Conservation (phyloP, 2,113 vertebrate species). For the Enhydra lutris region DNA sequence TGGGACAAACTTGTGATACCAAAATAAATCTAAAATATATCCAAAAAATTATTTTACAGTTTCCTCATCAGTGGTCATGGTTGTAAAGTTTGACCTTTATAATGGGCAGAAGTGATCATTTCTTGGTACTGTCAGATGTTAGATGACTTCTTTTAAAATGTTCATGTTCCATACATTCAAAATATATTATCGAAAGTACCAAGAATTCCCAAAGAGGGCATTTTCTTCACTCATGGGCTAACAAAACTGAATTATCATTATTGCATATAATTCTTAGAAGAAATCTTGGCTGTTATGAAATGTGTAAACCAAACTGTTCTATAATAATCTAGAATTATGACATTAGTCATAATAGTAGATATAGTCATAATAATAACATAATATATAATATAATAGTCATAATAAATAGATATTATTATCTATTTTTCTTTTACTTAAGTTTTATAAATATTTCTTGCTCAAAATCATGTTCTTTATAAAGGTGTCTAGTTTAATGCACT, state of each 20-base stretch:
- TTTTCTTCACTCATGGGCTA: background rate
- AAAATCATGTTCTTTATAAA: constrained; percentile 16
- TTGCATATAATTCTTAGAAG: background rate
- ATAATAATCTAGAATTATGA: background rate
- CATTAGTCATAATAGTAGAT: too few relatives aligned
- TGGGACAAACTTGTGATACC: background rate
- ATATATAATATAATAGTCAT: too few relatives aligned
- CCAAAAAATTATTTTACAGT: background rate
- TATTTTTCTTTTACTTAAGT: background rate
- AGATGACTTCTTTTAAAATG: background rate
- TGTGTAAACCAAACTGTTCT: background rate
- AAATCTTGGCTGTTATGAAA: background rate
- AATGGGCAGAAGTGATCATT: background rate
- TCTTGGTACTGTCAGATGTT: background rate
- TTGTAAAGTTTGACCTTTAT: background rate
- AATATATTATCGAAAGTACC: background rate
- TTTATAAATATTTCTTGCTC: background rate
- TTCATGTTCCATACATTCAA: background rate
- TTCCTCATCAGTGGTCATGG: background rate
- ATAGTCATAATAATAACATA: too few relatives aligned
- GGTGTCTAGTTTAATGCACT: background rate
- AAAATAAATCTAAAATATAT: background rate
- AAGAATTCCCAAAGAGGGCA: background rate
- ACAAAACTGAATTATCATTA: background rate
- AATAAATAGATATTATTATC: too few relatives aligned